A percentile compares a stretch with the other conserved stretches of the same genome.
Conservation (phyloP, 2,113 vertebrate genomes). For the Triplophysa dalaica region DNA sequence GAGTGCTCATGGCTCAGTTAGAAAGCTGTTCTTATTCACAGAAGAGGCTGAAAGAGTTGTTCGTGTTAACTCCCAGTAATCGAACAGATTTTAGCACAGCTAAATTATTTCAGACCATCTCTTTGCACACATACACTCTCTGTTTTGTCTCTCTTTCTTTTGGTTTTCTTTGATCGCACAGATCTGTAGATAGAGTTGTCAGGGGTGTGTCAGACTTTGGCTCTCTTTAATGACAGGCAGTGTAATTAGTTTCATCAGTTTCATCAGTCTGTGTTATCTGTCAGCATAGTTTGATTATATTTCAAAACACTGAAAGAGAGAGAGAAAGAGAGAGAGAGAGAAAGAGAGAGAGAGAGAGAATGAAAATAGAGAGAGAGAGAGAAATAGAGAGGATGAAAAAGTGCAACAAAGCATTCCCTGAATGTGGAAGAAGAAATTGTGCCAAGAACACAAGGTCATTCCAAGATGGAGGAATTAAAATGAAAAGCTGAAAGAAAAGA, state of each 20-base stretch:
- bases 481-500: background rate
- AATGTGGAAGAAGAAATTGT: no score
- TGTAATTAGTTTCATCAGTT: conserved; percentile 20
- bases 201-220: conserved; percentile 5
- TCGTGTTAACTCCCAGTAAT: background rate
- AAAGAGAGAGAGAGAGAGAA: background rate
- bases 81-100: background rate
- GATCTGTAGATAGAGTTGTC: conserved; percentile 11
- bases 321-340: background rate
- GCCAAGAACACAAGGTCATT: background rate
- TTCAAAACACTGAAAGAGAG: background rate
- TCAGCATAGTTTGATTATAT: background rate
- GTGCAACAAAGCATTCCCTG: no score
- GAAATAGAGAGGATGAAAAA: no score
- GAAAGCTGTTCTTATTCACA: background rate
- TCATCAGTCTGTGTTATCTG: conserved; percentile 9
- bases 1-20: background rate
- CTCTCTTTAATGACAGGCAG: conserved; percentile 17
- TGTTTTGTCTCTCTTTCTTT: background rate
- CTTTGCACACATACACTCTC: background rate
- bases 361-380: no score
- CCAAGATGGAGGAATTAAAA: background rate
- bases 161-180: conserved; percentile 25
- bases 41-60: background rate
- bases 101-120: conserved; percentile 22